Evolutionary conservation across 2,113 vertebrate species (phyloP).

Genomic region (Glaucidium brasilianum): DNA sequence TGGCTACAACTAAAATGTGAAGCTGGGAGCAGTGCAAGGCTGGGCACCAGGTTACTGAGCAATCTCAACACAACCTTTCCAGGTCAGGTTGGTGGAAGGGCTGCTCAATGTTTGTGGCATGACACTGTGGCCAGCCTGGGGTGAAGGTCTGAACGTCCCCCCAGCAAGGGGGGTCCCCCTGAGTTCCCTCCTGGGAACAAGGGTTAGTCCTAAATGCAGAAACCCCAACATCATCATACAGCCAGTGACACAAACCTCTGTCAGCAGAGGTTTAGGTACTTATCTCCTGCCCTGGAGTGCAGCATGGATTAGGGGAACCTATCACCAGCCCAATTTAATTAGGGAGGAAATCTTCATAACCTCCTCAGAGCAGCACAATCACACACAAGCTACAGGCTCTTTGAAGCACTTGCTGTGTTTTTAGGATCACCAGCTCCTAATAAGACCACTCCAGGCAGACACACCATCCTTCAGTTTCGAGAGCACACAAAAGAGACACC

Average conservation of each 20-base stretch:
- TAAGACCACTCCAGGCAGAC: conserved; percentile 26
- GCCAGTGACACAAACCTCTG: neutral
- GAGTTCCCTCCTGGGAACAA: neutral
- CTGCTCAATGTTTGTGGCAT: neutral
- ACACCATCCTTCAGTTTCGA: neutral
- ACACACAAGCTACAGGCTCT: conserved; percentile 2
- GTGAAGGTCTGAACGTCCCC: neutral
- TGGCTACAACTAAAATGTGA: neutral
- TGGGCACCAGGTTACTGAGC: neutral
- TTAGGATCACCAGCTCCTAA: conserved; percentile 28
- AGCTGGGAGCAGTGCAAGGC: neutral
- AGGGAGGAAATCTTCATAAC: conserved; percentile 5
- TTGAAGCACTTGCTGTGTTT: conserved; percentile 2
- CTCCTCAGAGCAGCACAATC: conserved; percentile 10
- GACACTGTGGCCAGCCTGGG: neutral
- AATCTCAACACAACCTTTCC: neutral
- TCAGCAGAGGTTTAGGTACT: neutral
- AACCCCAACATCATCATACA: neutral
- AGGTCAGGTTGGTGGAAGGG: neutral
- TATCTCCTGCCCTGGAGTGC: neutral
- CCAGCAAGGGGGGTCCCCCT: neutral
- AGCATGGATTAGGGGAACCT: neutral
- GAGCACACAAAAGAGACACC: conserved; percentile 59
- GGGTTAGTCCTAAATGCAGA: neutral
- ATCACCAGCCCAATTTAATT: conserved; percentile 8